Evolutionary conservation across 2,797 vertebrate genomes (phyloP).

Genomic region (Coreius guichenoti): DNA sequence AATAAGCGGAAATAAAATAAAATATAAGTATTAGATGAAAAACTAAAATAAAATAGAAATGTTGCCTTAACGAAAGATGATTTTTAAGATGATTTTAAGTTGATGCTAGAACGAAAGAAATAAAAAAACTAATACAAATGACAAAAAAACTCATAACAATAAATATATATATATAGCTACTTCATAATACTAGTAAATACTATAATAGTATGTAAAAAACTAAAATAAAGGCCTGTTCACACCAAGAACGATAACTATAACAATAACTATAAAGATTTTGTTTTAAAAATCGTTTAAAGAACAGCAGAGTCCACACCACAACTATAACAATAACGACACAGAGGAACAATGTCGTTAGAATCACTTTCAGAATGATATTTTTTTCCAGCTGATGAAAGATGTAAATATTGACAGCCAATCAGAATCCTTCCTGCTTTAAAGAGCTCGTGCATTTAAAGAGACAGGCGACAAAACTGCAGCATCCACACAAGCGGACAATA

Average conservation of each 20-base stretch:
- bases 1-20: not conserved
- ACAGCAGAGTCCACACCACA: too few species aligned
- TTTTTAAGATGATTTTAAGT: not conserved
- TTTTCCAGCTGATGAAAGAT: not conserved
- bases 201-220: too few species aligned
- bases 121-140: not conserved
- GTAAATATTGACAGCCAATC: not conserved
- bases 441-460: not conserved
- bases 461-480: not conserved
- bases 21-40: not conserved
- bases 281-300: too few species aligned
- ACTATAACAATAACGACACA: too few species aligned
- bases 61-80: not conserved
- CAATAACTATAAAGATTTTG: not conserved
- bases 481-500: not conserved
- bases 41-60: not conserved
- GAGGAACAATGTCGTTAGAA: too few species aligned
- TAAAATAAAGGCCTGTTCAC: too few species aligned
- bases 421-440: not conserved
- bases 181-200: too few species aligned
- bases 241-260: not conserved
- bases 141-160: not conserved
- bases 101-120: not conserved
- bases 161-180: too few species aligned
- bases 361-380: not conserved